These are phyloP conservation scores for Muscicapa comitata DNA, from an alignment of 2,797 vertebrate genomes.

Conservation along the genomic window DNA sequence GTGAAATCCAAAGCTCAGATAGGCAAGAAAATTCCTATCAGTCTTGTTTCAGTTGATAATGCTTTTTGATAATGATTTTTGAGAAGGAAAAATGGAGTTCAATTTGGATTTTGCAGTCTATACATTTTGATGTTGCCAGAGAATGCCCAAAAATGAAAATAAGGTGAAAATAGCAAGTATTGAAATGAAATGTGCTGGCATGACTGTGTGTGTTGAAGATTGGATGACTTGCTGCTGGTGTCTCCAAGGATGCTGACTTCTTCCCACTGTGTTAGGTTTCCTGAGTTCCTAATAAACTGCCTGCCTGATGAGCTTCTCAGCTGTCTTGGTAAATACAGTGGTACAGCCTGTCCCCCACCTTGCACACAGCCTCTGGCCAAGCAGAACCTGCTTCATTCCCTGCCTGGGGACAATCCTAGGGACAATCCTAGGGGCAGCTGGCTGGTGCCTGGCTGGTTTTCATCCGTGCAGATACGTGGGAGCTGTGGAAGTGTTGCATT, in stretches of 20 bases:
- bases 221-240: background rate
- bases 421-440: background rate
- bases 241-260: background rate
- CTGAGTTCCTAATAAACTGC: background rate
- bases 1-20: background rate
- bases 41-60: conserved; percentile 22
- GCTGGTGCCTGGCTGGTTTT: background rate
- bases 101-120: background rate
- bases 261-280: background rate
- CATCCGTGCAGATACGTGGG: rapidly evolving
- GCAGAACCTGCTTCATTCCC: background rate
- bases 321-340: background rate
- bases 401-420: background rate
- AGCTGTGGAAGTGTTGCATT: background rate
- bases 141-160: background rate
- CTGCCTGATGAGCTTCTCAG: background rate
- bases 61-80: background rate
- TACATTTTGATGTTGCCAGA: background rate
- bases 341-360: background rate
- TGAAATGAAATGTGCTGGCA: conserved; percentile 13
- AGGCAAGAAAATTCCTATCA: background rate
- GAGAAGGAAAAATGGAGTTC: background rate
- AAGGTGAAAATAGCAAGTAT: conserved; percentile 26
- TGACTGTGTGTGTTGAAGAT: background rate
- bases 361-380: background rate